Conservation (phyloP, 37 sponge, comb jelly and placozoan species). For the Ephydatia muelleri region DNA sequence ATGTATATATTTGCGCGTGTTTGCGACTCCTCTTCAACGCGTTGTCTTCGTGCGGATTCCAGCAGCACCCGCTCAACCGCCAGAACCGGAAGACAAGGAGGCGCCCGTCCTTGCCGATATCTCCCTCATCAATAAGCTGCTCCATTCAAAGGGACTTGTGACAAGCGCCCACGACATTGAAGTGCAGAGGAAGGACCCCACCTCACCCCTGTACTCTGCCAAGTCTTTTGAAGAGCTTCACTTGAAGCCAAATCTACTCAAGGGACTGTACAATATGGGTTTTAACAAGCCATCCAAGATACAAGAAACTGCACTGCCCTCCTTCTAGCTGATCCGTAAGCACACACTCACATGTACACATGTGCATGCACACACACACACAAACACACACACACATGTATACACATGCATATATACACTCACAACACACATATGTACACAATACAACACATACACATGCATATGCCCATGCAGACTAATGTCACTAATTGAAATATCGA, state of each 20-base stretch:
- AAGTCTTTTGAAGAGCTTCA: conserved; percentile 93
- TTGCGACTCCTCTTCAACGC: too few relatives aligned
- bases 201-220: conserved; percentile 93
- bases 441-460: too few relatives aligned
- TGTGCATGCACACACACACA: background rate
- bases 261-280: conserved; percentile 96
- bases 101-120: conserved; percentile 58
- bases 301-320: conserved; percentile 94
- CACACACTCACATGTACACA: background rate
- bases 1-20: too few relatives aligned
- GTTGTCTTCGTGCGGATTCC: too few relatives aligned
- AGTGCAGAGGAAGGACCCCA: conserved; percentile 83
- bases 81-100: conserved; percentile 23
- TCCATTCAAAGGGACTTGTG: conserved; percentile 70
- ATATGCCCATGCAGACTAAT: too few relatives aligned
- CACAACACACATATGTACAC: too few relatives aligned
- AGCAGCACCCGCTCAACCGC: background rate
- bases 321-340: conserved; percentile 80
- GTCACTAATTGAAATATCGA: too few relatives aligned
- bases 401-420: background rate
- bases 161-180: conserved; percentile 70
- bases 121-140: conserved; percentile 84
- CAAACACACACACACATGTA: conserved; percentile 7
- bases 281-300: conserved; percentile 94
- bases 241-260: conserved; percentile 81